Percentiles rank a stretch among this genome's conserved stretches.
phyloP scores from a whole-genome alignment of 2,113 vertebrate species.

The Tragelaphus scriptus region DNA sequence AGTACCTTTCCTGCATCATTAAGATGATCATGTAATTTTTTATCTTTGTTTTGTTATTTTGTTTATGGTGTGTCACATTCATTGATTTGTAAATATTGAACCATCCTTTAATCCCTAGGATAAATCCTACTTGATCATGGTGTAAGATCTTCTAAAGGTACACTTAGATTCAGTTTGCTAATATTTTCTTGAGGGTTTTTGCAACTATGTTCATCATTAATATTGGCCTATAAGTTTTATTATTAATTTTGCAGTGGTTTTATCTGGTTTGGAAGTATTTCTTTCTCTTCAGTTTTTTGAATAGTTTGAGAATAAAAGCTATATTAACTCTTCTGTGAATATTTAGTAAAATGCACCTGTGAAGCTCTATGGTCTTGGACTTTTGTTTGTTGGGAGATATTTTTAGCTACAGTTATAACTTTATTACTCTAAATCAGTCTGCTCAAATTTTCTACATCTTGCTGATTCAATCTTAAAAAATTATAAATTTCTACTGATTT shows the following conservation, averaged over 20 bases:
- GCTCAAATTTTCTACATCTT: neutral
- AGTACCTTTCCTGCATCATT: neutral
- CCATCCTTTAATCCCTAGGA: neutral
- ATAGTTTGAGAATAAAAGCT: neutral
- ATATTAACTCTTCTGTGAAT: neutral
- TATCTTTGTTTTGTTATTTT: neutral
- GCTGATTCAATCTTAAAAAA: neutral
- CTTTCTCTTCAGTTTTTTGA: neutral
- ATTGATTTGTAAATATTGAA: neutral
- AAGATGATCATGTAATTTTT: neutral
- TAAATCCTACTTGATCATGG: neutral
- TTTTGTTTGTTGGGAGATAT: neutral
- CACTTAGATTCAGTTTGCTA: neutral
- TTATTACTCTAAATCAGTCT: neutral
- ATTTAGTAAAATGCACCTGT: neutral
- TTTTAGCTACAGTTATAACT: neutral
- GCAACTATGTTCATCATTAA: neutral
- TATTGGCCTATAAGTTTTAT: neutral
- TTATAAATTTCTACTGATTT: neutral
- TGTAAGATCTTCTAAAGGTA: neutral
- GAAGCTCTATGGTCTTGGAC: neutral
- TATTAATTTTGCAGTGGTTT: neutral
- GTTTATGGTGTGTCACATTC: neutral
- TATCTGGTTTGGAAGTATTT: neutral
- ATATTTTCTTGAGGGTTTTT: neutral